phyloP scores from a whole-genome alignment of 1,140 invertebrate genomes.

The Drosophila kanapiae region DNA sequence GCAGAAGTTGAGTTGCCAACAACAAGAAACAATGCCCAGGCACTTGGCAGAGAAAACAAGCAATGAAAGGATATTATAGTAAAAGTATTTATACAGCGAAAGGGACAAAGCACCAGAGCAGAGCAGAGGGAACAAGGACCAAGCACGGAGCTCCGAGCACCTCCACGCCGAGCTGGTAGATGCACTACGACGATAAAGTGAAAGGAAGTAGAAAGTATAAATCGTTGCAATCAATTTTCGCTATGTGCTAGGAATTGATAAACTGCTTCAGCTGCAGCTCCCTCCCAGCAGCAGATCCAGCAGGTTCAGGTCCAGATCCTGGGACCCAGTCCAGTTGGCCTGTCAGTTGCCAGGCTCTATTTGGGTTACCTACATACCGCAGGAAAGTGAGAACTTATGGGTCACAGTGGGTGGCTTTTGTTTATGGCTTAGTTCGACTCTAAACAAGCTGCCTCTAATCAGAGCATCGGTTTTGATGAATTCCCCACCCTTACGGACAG shows the following conservation, averaged over 20 bases:
- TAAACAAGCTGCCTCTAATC: conserved; percentile 27
- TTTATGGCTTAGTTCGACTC: conserved; percentile 11
- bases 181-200: conserved; percentile 76
- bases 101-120: conserved; percentile 57
- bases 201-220: conserved; percentile 84
- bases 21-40: conserved; percentile 68
- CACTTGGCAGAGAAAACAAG: conserved; percentile 80
- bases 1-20: conserved; percentile 30
- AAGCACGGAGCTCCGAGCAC: conserved; percentile 8
- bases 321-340: conserved; percentile 6
- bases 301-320: conserved; percentile 40
- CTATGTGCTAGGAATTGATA: conserved; percentile 81
- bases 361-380: conserved; percentile 61
- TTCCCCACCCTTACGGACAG: neutral
- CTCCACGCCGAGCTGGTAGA: conserved; percentile 38
- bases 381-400: conserved; percentile 55
- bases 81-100: conserved; percentile 78
- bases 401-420: conserved; percentile 29
- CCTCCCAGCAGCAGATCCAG: conserved; percentile 5
- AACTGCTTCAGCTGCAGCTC: conserved; percentile 61
- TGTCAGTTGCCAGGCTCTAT: conserved; percentile 57
- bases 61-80: conserved; percentile 83
- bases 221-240: conserved; percentile 84
- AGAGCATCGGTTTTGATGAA: conserved; percentile 24
- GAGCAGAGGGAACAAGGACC: conserved; percentile 12